Conservation (phyloP, 2,797 vertebrate species). For the Glossophaga mutica region DNA sequence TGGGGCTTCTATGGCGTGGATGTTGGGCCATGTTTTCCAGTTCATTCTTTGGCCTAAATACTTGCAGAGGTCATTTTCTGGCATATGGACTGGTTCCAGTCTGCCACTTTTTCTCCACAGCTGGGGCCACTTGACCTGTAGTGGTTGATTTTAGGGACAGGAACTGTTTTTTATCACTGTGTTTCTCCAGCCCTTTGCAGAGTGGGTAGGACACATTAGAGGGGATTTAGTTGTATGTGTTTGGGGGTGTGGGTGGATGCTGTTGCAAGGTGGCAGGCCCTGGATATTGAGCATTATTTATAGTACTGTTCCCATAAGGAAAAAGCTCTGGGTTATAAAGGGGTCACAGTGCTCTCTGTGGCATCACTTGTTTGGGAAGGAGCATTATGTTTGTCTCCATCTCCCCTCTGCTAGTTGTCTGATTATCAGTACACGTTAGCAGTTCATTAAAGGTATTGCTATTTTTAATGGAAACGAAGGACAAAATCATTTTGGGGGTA, state of each 20-base stretch:
- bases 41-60: background rate
- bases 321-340: background rate
- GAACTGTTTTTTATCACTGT: background rate
- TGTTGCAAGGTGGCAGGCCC: background rate
- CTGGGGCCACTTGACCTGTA: background rate
- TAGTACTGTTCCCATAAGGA: conserved; percentile 11
- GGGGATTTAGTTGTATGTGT: background rate
- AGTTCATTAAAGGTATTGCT: conserved; percentile 31
- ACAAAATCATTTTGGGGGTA: conserved; percentile 21
- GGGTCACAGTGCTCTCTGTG: background rate
- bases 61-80: background rate
- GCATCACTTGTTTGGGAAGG: background rate
- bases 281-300: background rate
- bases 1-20: background rate
- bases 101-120: background rate
- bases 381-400: background rate
- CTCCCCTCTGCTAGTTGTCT: background rate
- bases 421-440: background rate
- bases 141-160: background rate
- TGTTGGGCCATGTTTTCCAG: background rate
- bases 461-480: conserved; percentile 17
- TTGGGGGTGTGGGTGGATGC: background rate
- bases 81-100: background rate
- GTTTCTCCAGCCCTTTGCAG: background rate
- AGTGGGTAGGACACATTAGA: background rate